A percentile compares a stretch with the other conserved stretches of the same genome.
These are phyloP conservation scores for Osmerus mordax DNA, from an alignment of 2,113 vertebrate species.

Conservation along the genomic window DNA sequence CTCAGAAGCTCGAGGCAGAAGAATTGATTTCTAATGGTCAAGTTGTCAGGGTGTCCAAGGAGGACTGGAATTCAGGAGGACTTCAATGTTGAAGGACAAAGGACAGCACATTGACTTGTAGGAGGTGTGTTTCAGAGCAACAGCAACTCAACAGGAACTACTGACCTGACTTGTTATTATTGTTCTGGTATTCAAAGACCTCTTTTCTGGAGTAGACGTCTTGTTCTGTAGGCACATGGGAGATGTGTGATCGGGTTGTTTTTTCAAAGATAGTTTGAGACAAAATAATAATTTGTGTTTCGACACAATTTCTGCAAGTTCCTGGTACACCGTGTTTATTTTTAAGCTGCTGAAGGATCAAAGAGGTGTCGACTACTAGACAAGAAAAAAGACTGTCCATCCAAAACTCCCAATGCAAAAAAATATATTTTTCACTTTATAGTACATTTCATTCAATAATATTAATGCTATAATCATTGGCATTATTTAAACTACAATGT, in stretches of 20 bases:
- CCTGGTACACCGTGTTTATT: too few species aligned
- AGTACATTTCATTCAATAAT: too few species aligned
- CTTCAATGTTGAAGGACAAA: too few species aligned
- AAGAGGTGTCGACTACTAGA: too few species aligned
- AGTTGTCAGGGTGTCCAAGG: background rate
- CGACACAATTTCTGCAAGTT: too few species aligned
- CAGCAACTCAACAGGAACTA: background rate
- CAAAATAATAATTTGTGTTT: too few species aligned
- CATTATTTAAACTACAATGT: background rate
- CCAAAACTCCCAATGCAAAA: too few species aligned
- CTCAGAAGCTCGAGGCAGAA: background rate
- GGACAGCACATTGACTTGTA: too few species aligned
- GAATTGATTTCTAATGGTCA: background rate
- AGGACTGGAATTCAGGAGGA: background rate
- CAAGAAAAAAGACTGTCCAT: too few species aligned
- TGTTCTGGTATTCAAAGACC: constrained; percentile 5
- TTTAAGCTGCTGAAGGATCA: too few species aligned
- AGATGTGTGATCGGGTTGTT: background rate
- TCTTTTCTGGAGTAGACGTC: constrained; percentile 53
- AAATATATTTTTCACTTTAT: too few species aligned
- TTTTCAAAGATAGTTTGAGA: background rate
- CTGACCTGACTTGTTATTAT: constrained; percentile 46
- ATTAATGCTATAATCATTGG: too few species aligned
- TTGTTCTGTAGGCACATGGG: constrained; percentile 46
- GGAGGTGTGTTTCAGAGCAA: background rate